phyloP scores from a whole-genome alignment of 1,140 invertebrate genomes.

The Pentalonia nigronervosa region DNA sequence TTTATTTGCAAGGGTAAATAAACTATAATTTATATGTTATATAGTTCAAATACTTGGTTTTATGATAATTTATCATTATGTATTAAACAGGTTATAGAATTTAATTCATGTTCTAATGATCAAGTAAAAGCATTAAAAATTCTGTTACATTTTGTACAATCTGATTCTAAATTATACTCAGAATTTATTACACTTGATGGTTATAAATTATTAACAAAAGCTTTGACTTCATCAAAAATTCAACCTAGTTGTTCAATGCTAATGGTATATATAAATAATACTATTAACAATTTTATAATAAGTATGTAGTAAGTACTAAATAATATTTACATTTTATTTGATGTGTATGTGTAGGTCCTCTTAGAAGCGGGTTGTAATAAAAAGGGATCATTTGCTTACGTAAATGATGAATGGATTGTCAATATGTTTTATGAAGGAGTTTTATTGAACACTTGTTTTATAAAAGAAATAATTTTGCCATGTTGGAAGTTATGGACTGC shows the following conservation, averaged over 20 bases:
- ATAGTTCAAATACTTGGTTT: not conserved
- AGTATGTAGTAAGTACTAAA: not conserved
- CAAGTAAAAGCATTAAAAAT: slow-evolving; percentile 53
- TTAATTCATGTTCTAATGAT: slow-evolving; percentile 36
- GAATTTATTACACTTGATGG: slow-evolving; percentile 56
- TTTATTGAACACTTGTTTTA: slow-evolving; percentile 44
- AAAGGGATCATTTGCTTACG: slow-evolving; percentile 43
- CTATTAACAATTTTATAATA: not conserved
- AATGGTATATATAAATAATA: slow-evolving; percentile 27
- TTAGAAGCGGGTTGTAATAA: slow-evolving; percentile 51
- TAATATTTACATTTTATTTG: not conserved
- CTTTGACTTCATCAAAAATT: slow-evolving; percentile 36
- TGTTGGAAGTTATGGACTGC: slow-evolving; percentile 51
- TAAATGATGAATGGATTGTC: slow-evolving; percentile 53
- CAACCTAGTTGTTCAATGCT: slow-evolving; percentile 47
- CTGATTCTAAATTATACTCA: slow-evolving; percentile 55
- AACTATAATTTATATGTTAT: not conserved
- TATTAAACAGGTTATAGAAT: slow-evolving; percentile 43
- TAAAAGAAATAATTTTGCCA: slow-evolving; percentile 49
- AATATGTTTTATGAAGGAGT: slow-evolving; percentile 56
- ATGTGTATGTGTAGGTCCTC: not conserved
- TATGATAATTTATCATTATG: not conserved
- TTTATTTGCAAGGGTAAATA: slow-evolving; percentile 57
- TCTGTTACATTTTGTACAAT: slow-evolving; percentile 43
- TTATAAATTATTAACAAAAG: slow-evolving; percentile 57